phyloP scores from a whole-genome alignment of 2,113 vertebrate species.

The Nyctereutes procyonoides region DNA sequence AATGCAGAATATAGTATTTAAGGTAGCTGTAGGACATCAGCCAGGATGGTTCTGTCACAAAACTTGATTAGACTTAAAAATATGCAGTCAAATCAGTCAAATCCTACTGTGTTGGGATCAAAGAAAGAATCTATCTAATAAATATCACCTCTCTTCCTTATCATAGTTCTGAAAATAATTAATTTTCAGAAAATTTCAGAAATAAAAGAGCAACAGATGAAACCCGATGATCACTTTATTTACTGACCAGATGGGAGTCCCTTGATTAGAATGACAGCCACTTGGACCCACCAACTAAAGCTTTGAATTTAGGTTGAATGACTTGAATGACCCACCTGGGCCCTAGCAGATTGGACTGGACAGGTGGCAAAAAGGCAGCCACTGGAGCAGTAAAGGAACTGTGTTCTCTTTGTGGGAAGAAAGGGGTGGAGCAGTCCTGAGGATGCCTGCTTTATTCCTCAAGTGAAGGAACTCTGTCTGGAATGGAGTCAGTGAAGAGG shows the following conservation, averaged over 20 bases:
- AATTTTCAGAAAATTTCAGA: neutral
- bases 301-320: neutral
- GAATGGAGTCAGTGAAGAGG: neutral
- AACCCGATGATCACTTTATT: neutral
- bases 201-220: neutral
- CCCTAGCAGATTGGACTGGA: neutral
- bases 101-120: neutral
- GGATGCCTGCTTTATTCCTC: neutral
- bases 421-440: accelerated
- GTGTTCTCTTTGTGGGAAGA: neutral
- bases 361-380: neutral
- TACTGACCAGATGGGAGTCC: neutral
- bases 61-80: neutral
- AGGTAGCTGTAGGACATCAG: neutral
- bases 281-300: neutral
- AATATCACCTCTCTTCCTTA: neutral
- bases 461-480: neutral
- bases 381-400: neutral
- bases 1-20: neutral
- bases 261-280: neutral
- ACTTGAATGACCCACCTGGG: neutral
- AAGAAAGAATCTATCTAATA: neutral
- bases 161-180: neutral
- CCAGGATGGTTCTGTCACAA: neutral
- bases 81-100: neutral